Conservation (phyloP, 2,113 vertebrate genomes). For the Peromyscus leucopus region DNA sequence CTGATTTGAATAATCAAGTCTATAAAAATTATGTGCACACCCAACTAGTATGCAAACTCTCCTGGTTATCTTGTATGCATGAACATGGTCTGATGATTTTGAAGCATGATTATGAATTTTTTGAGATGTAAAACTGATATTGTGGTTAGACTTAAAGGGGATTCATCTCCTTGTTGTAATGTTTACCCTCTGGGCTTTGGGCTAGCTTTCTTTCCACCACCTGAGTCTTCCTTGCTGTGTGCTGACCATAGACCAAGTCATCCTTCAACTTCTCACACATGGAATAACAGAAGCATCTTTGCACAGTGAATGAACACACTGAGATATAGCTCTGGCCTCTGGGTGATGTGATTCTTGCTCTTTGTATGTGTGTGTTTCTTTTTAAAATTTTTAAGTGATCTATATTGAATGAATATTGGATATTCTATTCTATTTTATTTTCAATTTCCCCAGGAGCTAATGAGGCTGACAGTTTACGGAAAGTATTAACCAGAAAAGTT, state of each 20-base stretch:
- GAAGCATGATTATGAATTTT: not conserved
- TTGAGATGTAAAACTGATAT: not conserved
- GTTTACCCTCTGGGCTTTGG: not conserved
- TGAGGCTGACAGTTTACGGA: not conserved
- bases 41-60: not conserved
- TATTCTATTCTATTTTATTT: not conserved
- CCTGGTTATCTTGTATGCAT: not conserved
- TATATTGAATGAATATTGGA: not conserved
- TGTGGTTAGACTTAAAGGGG: slow-evolving; percentile 7
- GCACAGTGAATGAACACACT: not conserved
- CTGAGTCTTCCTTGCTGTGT: not conserved
- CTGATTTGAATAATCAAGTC: not conserved
- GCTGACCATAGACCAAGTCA: not conserved
- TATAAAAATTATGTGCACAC: slow-evolving; percentile 9
- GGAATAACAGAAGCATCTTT: not conserved
- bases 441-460: not conserved
- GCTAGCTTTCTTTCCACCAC: not conserved
- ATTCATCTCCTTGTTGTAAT: not conserved
- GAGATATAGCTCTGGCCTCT: not conserved
- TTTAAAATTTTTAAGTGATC: not conserved
- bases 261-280: not conserved
- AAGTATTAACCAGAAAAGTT: not conserved
- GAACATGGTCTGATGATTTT: slow-evolving; percentile 34
- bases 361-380: not conserved
- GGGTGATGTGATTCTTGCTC: not conserved